Evolutionary conservation across 2,888 invertebrate species (phyloP), one percentile per base, ranked within the genome.

Genomic region (Tuberolachnus salignus): DNA sequence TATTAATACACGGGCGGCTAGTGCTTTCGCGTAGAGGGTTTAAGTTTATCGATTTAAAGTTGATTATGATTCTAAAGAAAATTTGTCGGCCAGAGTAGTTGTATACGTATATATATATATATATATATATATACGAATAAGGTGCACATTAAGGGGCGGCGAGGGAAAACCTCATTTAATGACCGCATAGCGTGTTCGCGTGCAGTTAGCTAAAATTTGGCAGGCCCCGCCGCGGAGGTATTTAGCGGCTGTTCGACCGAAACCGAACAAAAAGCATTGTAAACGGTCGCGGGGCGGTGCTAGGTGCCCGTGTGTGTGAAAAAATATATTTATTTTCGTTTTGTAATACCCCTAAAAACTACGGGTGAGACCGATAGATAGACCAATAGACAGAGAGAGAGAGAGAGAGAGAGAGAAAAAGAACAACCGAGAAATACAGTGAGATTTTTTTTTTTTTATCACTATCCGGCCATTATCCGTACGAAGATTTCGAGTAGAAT

Each of bases 241-340:
- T 78, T 78, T 78, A 67, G 46, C 57, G 75, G 75, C 59, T 55
- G 74, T 75, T 75, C 74, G 13, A 55, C 66, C 66, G 53, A 51
- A 23, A 74, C 64, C 44, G 46, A 44, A 75, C 66, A 14, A 55
- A 75, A 66, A 74, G 55, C 64, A 64, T 44, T 19, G 34, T 26
- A 19, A 51, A 51, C 53, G 55, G 34, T 10, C 34, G 34, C 34
- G 34, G 34, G 34, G 34, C 16, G 23, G 46, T 10, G 9, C 16
- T 26, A 1, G 1, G 14, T 2, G 13, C 34, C 0, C 14, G 26
- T 49, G 55, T 14, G 55, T 9, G 70, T n/a, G 70, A 23, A 26
- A 69, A 69, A 55, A 46, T 34, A 26, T 73, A 53, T 74, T 74
- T 66, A 26, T 74, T 26, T 74, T 67, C 8, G 16, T 51, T 59